phyloP scores from a whole-genome alignment of 2,888 invertebrate genomes.

The Deladenus siricidicola region DNA sequence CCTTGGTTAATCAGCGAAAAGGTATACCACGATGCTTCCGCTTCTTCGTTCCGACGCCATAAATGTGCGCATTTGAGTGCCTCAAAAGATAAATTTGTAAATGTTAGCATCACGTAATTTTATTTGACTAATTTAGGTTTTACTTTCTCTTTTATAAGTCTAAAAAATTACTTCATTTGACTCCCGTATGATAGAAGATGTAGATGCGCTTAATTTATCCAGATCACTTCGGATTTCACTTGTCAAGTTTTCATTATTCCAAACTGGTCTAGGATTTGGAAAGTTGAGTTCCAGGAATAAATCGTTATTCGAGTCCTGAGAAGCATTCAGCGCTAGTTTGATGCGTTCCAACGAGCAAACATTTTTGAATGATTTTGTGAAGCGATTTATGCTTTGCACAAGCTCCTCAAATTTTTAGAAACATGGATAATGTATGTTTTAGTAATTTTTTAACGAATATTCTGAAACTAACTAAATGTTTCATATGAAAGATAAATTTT shows the following conservation, averaged over 20 bases:
- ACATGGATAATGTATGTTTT: too few species aligned
- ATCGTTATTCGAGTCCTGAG: too few species aligned
- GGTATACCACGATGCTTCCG: conserved; percentile 19
- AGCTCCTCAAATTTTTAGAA: too few species aligned
- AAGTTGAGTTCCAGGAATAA: too few species aligned
- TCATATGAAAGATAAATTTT: conserved; percentile 1
- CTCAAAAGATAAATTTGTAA: too few species aligned
- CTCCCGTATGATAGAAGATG: background rate
- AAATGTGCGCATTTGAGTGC: conserved; percentile 16
- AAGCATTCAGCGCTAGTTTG: too few species aligned
- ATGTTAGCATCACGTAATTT: too few species aligned
- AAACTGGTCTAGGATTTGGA: conserved; percentile 14
- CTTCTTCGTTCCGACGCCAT: conserved; percentile 21
- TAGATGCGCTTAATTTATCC: conserved; percentile 4
- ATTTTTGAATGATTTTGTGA: too few species aligned
- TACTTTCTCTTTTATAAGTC: background rate
- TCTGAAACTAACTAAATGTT: conserved; percentile 2
- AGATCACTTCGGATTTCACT: conserved; percentile 8
- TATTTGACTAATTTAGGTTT: too few species aligned
- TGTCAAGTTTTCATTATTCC: conserved; percentile 11
- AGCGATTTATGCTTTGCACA: too few species aligned
- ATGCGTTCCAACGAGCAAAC: too few species aligned
- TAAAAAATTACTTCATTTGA: background rate
- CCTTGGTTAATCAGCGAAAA: conserved; percentile 26
- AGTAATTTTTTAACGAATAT: too few species aligned